These are phyloP conservation scores for Myotis planiceps DNA, from an alignment of 2,797 vertebrate species.

Conservation along the genomic window DNA sequence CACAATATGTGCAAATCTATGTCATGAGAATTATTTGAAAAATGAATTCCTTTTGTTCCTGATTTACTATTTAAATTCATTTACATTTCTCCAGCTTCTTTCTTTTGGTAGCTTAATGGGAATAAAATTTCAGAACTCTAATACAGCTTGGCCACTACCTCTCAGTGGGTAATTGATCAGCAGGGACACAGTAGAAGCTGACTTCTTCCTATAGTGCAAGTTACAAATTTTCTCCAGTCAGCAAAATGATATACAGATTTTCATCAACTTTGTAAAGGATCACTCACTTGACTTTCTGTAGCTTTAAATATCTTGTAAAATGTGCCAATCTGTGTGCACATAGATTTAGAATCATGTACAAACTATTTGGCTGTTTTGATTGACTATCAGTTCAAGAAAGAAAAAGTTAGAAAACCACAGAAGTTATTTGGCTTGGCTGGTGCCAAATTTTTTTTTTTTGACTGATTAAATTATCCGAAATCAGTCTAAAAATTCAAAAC, in stretches of 20 bases:
- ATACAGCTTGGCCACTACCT: conserved; percentile 10
- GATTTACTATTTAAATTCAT: conserved; percentile 60
- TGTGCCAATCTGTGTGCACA: not conserved
- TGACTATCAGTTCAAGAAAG: not conserved
- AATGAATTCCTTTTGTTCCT: conserved; percentile 28
- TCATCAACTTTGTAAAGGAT: conserved; percentile 30
- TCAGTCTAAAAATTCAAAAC: conserved; percentile 15
- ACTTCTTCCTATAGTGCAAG: not conserved
- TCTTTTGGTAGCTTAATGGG: conserved; percentile 40
- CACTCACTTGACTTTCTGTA: conserved; percentile 29
- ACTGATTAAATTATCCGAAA: conserved; percentile 19
- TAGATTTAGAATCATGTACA: conserved; percentile 20
- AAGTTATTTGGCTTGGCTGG: conserved; percentile 14
- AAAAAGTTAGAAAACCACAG: not conserved
- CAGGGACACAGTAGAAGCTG: not conserved
- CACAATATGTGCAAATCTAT: not conserved
- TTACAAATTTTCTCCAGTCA: not conserved
- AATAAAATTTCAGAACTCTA: conserved; percentile 58
- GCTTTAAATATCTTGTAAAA: conserved; percentile 26
- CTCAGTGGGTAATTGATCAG: not conserved
- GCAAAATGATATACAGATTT: conserved; percentile 36
- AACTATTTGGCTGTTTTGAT: conserved; percentile 40
- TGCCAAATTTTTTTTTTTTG: not conserved
- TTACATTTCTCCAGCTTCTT: conserved; percentile 33
- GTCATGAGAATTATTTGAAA: conserved; percentile 55